Evolutionary conservation across 2,888 invertebrate genomes (phyloP), one percentile per base, ranked within the genome.

Genomic region (Apeira syringaria): DNA sequence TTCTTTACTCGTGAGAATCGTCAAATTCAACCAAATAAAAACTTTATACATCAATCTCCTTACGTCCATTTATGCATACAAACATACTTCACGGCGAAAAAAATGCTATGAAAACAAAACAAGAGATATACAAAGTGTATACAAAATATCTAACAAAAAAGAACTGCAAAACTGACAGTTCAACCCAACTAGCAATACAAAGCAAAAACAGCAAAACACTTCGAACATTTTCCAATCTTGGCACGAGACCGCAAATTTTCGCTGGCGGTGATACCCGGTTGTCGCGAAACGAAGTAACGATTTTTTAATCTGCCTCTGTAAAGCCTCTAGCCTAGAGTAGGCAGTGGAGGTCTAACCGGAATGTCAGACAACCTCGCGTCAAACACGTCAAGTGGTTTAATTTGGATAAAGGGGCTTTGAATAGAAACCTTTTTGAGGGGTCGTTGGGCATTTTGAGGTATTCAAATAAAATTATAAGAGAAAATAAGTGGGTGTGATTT

Each of bases 371-470:
- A 33, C 13, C 22, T 44, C 24, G 17, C 39, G 39, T 46, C 45
- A 46, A 45, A 36, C 45, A 27, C 39, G 39, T 36, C 45, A 20
- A 46, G 39, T 46, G 39, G 35, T 45, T 45, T 31, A 45, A 34
- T 44, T 33, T 33, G 45, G 39, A 39, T 38, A 26, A 29, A 29
- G 18, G 18, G 12, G 33, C 31, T 46, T 46, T 40, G 24, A 15
- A 39, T 31, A 7, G 10, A 39, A 46, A 28, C 39, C 45, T 46
- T 46, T 46, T 46, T 40, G 44, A 5, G 22, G 31, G 26, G 29
- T 20, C 9, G 1, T n/a, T 13, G 11, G 15, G 22, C 9, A 29
- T 30, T 44, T 30, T 26, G 5, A 29, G 25, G 29, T 18, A 38
- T 44, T 38, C 18, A n/a, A 20, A 12, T 5, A 30, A 8, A 20